Conservation (phyloP, 2,797 vertebrate species). For the Bryconaethiops microstoma region DNA sequence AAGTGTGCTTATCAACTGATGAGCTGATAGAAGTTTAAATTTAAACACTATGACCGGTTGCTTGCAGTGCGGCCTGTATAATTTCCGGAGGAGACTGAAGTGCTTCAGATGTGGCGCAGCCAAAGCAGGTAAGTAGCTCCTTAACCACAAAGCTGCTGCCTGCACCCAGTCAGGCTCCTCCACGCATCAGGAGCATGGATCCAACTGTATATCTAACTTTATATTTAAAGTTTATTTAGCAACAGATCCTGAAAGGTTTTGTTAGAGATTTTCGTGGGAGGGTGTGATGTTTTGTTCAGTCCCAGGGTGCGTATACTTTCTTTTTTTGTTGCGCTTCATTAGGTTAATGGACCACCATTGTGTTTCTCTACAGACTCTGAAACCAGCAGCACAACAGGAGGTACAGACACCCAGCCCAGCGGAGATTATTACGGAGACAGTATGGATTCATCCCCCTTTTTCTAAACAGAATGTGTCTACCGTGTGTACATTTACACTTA, state of each 20-base stretch:
- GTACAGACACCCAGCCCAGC: constrained; percentile 85
- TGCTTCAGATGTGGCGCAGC: constrained; percentile 98
- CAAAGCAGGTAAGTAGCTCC: constrained; percentile 91
- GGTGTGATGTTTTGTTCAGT: neutral
- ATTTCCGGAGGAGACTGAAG: constrained; percentile 99
- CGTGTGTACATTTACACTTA: too few species aligned
- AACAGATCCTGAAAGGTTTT: neutral
- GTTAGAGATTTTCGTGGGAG: neutral
- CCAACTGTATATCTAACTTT: neutral
- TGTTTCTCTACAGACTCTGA: constrained; percentile 84
- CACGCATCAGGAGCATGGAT: neutral
- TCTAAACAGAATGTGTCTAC: neutral
- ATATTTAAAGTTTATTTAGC: neutral
- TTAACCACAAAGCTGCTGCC: constrained; percentile 70
- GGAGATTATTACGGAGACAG: constrained; percentile 98
- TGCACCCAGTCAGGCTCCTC: constrained; percentile 66
- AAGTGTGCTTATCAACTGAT: constrained; percentile 68
- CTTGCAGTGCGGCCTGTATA: constrained; percentile 98
- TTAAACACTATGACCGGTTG: constrained; percentile 82
- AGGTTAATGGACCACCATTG: constrained; percentile 59
- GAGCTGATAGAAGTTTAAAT: constrained; percentile 70
- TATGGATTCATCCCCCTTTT: constrained; percentile 69
- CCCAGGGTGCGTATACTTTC: neutral
- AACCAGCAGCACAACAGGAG: constrained; percentile 78
- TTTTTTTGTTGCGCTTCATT: constrained; percentile 15